Base-by-base conservation (phyloP, 2,113 vertebrate genomes). In the Sander vitreus region DNA sequence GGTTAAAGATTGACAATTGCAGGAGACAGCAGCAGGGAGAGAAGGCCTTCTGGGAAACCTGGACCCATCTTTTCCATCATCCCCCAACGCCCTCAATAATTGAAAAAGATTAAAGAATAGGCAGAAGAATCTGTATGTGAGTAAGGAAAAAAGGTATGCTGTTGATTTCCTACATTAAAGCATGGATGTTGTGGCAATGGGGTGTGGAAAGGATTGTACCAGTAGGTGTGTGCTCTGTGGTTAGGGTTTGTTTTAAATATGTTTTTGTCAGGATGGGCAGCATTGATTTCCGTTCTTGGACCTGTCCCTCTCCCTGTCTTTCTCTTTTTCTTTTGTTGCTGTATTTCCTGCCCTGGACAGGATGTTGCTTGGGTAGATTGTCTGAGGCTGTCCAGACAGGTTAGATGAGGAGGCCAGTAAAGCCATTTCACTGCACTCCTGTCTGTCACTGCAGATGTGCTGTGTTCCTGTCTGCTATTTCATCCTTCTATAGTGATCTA, bases 21-120 rank as follows among this genome's bases (percentile, higher is more conserved):
- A 95, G 95, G 73, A 95, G 94, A 94, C 94, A 96, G 95, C 95
- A 91, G 90, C 94, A 93, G 95, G 95, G 93, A 96, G 96, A 96
- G 93, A 94, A 91, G 94, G 97, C 96, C 96, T 98, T 99, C 97
- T 98, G 96, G 97, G 98, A 99, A 97, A 96, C 99, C 97, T 96
- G 94, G 93, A 96, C 92, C 96, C 96, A 96, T 97, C 96, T 96
- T 96, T 97, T 96, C 96, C 96, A 89, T 95, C 95, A 92, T 95
- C 95, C 95, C 91, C 94, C 95, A 94, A 93, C 95, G 95, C 94
- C 94, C 95, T 93, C 84, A 87, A 91, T 85, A 88, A 93, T 89
- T 92, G 86, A 93, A 88, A 92, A 71, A 89, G 83, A 91, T 88
- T 80, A 85, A 92, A 95, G 81, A 95, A 91, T 95, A 91, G 93